Percentiles rank a stretch among this genome's conserved stretches.
phyloP scores from a whole-genome alignment of 2,797 vertebrate species.

The Poeciliopsis gracilis region DNA sequence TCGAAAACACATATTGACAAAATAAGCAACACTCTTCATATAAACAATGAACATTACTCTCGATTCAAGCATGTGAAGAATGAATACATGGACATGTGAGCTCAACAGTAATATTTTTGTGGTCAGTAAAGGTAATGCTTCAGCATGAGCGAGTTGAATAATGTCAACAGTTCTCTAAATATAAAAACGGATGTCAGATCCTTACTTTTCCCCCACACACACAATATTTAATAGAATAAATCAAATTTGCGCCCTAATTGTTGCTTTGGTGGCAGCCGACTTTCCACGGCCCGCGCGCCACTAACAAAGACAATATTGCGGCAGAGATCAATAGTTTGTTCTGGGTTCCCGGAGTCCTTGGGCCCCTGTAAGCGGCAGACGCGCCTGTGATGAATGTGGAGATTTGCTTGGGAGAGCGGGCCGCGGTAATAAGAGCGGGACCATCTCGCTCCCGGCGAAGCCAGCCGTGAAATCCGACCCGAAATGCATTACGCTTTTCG shows the following conservation, averaged over 20 bases:
- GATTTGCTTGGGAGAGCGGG: slow-evolving; percentile 92
- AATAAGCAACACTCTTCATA: no score
- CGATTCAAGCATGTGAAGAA: no score
- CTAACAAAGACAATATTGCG: slow-evolving; percentile 4
- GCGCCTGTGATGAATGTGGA: slow-evolving; percentile 92
- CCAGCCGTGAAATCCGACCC: slow-evolving; percentile 94
- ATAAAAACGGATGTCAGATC: background rate
- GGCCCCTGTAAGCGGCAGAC: slow-evolving; percentile 74
- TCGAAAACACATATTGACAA: no score
- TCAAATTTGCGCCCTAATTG: background rate
- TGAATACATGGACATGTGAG: no score
- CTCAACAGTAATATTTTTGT: no score
- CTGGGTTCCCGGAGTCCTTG: slow-evolving; percentile 68
- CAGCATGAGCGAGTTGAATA: no score
- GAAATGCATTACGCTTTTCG: slow-evolving; percentile 93
- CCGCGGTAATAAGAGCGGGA: slow-evolving; percentile 89
- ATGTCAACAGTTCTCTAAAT: no score
- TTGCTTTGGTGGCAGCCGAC: background rate
- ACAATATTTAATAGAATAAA: background rate
- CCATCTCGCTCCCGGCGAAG: slow-evolving; percentile 86
- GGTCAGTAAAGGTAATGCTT: no score
- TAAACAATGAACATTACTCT: no score
- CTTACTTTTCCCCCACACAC: background rate
- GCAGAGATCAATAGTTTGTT: slow-evolving; percentile 36
- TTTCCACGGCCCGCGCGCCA: background rate